These are phyloP conservation scores for Melanocharis versteri DNA, from an alignment of 2,113 vertebrate genomes.

Conservation along the genomic window DNA sequence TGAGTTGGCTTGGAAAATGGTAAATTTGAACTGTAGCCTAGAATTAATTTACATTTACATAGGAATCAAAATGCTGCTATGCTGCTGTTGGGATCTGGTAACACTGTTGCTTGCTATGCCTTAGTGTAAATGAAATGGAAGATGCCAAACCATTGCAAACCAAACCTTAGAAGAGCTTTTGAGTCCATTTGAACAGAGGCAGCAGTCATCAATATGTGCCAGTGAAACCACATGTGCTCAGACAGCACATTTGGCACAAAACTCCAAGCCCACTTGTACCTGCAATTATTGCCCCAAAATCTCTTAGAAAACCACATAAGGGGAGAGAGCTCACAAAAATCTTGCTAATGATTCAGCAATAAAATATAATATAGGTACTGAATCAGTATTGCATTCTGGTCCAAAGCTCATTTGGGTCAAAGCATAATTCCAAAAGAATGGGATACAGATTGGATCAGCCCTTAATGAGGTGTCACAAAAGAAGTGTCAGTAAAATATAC, in stretches of 20 bases:
- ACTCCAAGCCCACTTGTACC: neutral
- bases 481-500: conserved; percentile 50
- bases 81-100: neutral
- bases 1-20: neutral
- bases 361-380: neutral
- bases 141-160: neutral
- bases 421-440: neutral
- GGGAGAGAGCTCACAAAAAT: neutral
- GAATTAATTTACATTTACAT: neutral
- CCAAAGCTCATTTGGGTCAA: neutral
- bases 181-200: neutral
- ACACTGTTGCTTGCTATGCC: neutral
- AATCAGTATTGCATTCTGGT: neutral
- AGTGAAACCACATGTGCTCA: neutral
- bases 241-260: neutral
- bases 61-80: neutral
- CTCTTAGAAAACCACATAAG: neutral
- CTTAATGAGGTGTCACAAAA: conserved; percentile 43
- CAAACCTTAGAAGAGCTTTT: neutral
- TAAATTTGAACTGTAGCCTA: neutral
- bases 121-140: neutral
- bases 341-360: neutral
- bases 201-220: neutral
- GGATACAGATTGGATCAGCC: neutral
- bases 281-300: neutral